These are phyloP conservation scores for Synanthedon tipuliformis DNA, from an alignment of 2,888 invertebrate genomes.

Conservation along the genomic window DNA sequence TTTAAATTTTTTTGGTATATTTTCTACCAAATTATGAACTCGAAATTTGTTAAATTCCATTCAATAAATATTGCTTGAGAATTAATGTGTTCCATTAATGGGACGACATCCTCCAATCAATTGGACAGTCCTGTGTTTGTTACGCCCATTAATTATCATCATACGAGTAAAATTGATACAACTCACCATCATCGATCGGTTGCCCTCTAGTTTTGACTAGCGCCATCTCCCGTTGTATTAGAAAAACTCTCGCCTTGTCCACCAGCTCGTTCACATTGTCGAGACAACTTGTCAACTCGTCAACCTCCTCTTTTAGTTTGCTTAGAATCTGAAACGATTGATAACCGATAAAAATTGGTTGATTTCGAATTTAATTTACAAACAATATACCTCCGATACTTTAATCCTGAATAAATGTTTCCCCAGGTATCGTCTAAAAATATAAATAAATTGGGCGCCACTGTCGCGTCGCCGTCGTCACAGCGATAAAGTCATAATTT, in stretches of 20 bases:
- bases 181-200: slow-evolving; percentile 33
- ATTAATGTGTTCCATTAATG: slow-evolving; percentile 20
- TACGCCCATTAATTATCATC: background rate
- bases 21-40: too few species aligned
- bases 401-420: too few species aligned
- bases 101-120: too few species aligned
- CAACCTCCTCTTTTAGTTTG: slow-evolving; percentile 84
- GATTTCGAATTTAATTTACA: too few species aligned
- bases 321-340: slow-evolving; percentile 36
- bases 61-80: slow-evolving; percentile 27
- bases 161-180: background rate
- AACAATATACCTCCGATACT: too few species aligned
- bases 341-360: too few species aligned
- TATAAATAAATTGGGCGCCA: too few species aligned
- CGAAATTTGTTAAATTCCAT: too few species aligned
- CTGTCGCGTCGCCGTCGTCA: too few species aligned
- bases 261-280: slow-evolving; percentile 74
- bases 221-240: slow-evolving; percentile 83
- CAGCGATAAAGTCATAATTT: too few species aligned
- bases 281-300: slow-evolving; percentile 76
- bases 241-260: slow-evolving; percentile 81
- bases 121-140: background rate
- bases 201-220: slow-evolving; percentile 75
- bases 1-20: too few species aligned
- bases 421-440: too few species aligned